Evolutionary conservation across 2,888 invertebrate genomes (phyloP), one percentile per base, ranked within the genome.

Genomic region (Ophioninae sp.): DNA sequence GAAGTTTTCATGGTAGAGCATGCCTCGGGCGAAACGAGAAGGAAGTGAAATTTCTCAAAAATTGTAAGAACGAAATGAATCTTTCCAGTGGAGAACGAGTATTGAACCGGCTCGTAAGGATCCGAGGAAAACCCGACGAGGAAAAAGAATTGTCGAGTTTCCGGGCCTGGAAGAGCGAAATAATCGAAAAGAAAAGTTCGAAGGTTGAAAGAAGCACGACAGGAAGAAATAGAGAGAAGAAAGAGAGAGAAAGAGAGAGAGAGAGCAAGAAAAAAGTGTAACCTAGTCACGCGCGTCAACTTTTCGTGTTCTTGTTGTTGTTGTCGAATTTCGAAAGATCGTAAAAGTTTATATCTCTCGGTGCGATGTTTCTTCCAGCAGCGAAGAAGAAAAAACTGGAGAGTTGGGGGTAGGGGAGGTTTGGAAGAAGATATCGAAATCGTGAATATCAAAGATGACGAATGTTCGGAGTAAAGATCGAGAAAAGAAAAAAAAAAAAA

Each of bases 81-180:
- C 71, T 88, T 91, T 91, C 85, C 90, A 91, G 90, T 89, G 83
- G 87, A 87, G 86, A 89, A 88, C 88, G 88, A 86, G 87, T 87
- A 88, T 83, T 88, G 86, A 85, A 84, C 87, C 86, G 89, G 88
- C 82, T 88, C 86, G 74, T 87, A 86, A 83, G 88, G 89, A 87
- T 89, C 87, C 86, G 88, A 88, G 81, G 88, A 87, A 88, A 90
- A 79, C 87, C 76, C 84, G 84, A 86, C 79, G 84, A 74, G 63
- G 44, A 86, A 86, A 87, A 88, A 87, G 86, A 85, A 56, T 56
- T 37, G n/a, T 65, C 17, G 51, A 69, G 61, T 39, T 63, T 82
- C 75, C 56, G 59, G 23, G 56, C 39, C 88, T 88, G 87, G 69
- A 72, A 85, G 75, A 84, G 69, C 75, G 76, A 41, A 71, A 73